phyloP scores from a whole-genome alignment of 2,113 vertebrate species.

The Tetrax tetrax region DNA sequence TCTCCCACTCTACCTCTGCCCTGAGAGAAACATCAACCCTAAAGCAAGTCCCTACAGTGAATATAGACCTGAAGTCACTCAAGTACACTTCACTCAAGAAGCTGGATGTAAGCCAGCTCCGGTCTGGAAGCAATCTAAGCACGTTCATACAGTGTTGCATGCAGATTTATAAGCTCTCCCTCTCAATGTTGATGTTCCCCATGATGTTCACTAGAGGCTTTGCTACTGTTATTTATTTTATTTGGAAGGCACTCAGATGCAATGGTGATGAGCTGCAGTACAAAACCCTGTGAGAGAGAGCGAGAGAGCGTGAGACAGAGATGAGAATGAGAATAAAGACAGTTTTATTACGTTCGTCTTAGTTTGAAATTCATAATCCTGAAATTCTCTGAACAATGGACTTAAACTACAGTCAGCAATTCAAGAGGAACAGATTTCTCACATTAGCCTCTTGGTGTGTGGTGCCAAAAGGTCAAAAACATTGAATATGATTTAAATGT shows the following conservation, averaged over 20 bases:
- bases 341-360: neutral
- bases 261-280: slow-evolving; percentile 14
- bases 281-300: slow-evolving; percentile 42
- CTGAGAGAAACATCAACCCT: neutral
- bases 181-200: slow-evolving; percentile 37
- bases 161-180: slow-evolving; percentile 51
- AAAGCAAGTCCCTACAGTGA: neutral
- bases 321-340: slow-evolving; percentile 42
- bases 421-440: slow-evolving; percentile 73
- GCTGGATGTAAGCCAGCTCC: slow-evolving; percentile 22
- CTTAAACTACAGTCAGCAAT: slow-evolving; percentile 73
- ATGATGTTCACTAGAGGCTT: slow-evolving; percentile 34
- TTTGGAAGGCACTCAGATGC: slow-evolving; percentile 34
- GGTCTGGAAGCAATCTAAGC: slow-evolving; percentile 20
- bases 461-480: slow-evolving; percentile 74
- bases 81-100: neutral
- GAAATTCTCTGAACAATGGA: slow-evolving; percentile 57
- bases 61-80: neutral
- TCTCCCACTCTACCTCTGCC: neutral
- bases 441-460: slow-evolving; percentile 66
- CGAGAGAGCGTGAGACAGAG: slow-evolving; percentile 40
- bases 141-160: neutral
- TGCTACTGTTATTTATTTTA: slow-evolving; percentile 52
- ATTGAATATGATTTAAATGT: slow-evolving; percentile 74
- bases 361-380: slow-evolving; percentile 64